Conservation (phyloP, 2,888 invertebrate species). For the Thera obeliscata region DNA sequence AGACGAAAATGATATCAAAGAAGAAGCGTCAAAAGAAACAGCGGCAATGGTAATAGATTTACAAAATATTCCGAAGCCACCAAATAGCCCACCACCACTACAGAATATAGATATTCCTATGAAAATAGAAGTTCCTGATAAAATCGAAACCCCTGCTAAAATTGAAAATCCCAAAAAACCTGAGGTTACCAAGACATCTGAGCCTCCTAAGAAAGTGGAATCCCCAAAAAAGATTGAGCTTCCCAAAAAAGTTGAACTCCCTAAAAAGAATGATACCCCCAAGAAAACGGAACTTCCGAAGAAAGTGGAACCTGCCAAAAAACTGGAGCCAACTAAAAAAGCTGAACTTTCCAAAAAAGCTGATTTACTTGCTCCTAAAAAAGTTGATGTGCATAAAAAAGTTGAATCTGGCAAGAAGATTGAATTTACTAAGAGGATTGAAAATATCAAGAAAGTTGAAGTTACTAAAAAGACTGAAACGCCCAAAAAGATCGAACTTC, state of each 20-base stretch:
- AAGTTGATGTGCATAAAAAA: constrained; percentile 45
- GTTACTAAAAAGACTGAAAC: constrained; percentile 42
- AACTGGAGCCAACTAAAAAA: constrained; percentile 30
- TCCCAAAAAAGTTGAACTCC: constrained; percentile 43
- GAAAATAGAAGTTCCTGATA: constrained; percentile 32
- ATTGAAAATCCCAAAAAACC: constrained; percentile 15
- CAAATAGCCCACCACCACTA: constrained; percentile 61
- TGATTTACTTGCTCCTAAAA: constrained; percentile 43
- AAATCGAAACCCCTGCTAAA: constrained; percentile 22
- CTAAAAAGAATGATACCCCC: constrained; percentile 45
- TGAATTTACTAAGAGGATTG: constrained; percentile 45
- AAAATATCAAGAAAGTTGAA: constrained; percentile 51
- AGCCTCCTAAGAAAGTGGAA: constrained; percentile 19
- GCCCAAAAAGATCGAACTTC: constrained; percentile 20
- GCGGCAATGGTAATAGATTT: constrained; percentile 35
- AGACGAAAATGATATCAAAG: constrained; percentile 47
- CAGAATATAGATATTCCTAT: constrained; percentile 31
- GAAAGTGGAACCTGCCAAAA: constrained; percentile 25
- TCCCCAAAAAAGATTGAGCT: constrained; percentile 22
- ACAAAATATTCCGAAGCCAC: constrained; percentile 58
- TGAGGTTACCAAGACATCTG: constrained; percentile 16
- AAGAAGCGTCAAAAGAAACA: constrained; percentile 45
- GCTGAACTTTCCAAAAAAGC: constrained; percentile 45
- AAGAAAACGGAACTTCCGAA: constrained; percentile 46
- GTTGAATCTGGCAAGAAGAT: constrained; percentile 34